Evolutionary conservation across 1,140 invertebrate genomes (phyloP).

Genomic region (Aplysia californica): DNA sequence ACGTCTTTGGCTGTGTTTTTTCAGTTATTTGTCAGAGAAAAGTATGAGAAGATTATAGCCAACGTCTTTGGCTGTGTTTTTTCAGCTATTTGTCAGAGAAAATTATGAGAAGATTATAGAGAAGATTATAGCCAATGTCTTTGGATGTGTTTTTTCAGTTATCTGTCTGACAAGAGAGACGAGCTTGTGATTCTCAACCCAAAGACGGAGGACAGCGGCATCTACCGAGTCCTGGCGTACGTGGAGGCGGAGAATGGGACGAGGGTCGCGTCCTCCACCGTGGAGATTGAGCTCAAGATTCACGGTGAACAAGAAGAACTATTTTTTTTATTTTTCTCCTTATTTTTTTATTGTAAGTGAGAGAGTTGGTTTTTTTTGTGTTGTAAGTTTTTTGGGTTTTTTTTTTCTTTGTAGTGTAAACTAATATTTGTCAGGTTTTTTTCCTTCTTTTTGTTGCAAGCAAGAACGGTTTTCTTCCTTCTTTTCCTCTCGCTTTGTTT

Average conservation of each 20-base stretch:
- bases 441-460: background rate
- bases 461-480: no score
- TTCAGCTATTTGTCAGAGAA: no score
- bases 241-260: background rate
- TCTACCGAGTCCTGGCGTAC: background rate
- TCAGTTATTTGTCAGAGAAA: no score
- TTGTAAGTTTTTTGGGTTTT: background rate
- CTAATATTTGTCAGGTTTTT: background rate
- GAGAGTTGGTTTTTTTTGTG: background rate
- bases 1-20: background rate
- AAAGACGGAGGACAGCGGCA: conserved; percentile 5
- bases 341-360: background rate
- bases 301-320: no score
- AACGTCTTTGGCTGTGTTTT: background rate
- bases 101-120: no score
- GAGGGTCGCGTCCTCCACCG: background rate
- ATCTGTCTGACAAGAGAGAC: background rate
- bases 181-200: background rate
- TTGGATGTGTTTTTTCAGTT: background rate
- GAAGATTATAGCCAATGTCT: no score
- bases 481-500: no score
- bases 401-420: background rate
- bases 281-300: no score
- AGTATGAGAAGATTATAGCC: no score
- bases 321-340: no score